Base-by-base conservation (phyloP, 1,140 invertebrate genomes). In the Drosophila neocordata region DNA sequence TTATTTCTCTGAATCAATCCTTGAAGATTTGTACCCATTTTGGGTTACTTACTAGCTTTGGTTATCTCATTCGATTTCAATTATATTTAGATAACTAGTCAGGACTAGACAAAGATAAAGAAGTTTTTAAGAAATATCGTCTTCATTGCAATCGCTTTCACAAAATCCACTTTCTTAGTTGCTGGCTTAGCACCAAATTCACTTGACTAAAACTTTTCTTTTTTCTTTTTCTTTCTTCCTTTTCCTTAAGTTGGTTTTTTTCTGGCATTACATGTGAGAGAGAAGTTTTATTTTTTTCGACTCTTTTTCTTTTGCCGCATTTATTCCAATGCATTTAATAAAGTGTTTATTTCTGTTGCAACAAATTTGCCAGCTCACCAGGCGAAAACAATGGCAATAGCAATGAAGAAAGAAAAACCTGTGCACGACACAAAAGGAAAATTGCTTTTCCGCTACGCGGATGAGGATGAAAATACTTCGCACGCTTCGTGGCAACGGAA, bases 261-360 rank as follows among this genome's bases (percentile, higher is more conserved):
- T 48, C 60, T 52, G 3, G 41, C 41, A 8, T 48, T 4, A 48
- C 41, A 48, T 48, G 41, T 20, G 41, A 48, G 22, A 48, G 22
- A 24, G 41, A 8, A 48, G 15, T 48, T 48, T 48, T 44, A 44
- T 48, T 60, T 35, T 35, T 13, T 22, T 59, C 27, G 27, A 31
- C 27, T 15, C 9, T 31, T 53, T 72, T 38, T 13, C 22, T 22
- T 52, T 35, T 9, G 61, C 59, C 55, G 80, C 81, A 65, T 75
- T 85, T 84, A 85, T 87, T 89, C 83, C 69, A 83, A 88, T 89
- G 83, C 83, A 88, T 88, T 88, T 88, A 88, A 88, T 88, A 88
- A 88, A 89, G 83, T 88, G 83, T 88, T 88, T 88, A 88, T 88
- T 83, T 88, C 79, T 78, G 79, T 79, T 89, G 79, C 76, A 83